Evolutionary conservation across 35 echinoderm and acorn worm genomes (phyloP).

Genomic region (Strongylocentrotus purpuratus): DNA sequence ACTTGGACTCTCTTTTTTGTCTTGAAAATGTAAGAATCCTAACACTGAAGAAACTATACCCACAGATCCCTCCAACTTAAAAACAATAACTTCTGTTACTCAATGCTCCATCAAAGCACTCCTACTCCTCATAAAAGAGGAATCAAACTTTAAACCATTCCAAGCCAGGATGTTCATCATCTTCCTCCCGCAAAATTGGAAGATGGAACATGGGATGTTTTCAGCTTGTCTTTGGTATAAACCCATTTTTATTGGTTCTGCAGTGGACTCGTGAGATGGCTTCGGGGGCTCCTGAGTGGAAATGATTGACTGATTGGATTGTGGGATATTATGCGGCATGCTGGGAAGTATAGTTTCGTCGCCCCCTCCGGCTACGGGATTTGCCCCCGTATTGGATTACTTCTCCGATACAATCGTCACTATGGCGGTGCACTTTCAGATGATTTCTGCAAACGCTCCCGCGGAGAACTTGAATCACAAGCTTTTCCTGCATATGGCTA

Average conservation of each 20-base stretch:
- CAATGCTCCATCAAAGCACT: not conserved
- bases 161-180: constrained; percentile 1
- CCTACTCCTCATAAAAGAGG: not conserved
- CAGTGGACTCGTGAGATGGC: not conserved
- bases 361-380: constrained; percentile 22
- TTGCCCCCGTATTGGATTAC: constrained; percentile 29
- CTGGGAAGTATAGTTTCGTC: not conserved
- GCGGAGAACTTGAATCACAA: not conserved
- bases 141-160: constrained; percentile 3
- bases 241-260: constrained; percentile 40
- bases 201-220: not conserved
- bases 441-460: not conserved
- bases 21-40: not conserved
- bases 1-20: not conserved
- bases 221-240: not conserved
- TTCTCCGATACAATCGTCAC: constrained; percentile 5
- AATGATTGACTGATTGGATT: constrained; percentile 46
- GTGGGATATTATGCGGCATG: constrained; percentile 6
- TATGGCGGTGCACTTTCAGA: constrained; percentile 29
- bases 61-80: not conserved
- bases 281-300: not conserved
- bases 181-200: not conserved
- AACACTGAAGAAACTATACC: not conserved
- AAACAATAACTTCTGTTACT: not conserved
- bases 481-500: not conserved